Base-by-base conservation (phyloP, 2,113 vertebrate species). In the Galbula dea region DNA sequence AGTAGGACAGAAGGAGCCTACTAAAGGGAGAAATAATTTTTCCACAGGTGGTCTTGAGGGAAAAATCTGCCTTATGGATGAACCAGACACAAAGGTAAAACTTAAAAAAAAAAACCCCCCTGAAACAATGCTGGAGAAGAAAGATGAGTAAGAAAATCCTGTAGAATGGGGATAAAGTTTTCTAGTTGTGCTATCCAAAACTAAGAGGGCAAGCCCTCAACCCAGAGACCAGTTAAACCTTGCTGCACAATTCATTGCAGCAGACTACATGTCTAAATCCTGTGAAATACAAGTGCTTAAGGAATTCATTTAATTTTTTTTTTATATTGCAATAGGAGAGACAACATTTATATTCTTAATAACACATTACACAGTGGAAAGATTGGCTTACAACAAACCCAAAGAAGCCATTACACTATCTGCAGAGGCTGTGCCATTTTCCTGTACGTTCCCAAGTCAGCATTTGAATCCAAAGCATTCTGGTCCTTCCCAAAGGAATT, bases 401-500 rank as follows among this genome's bases (percentile, higher is more conserved):
- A 43, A 81, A 71, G 48, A 2, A 86, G 69, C 34, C 81, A 85
- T 72, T 52, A 73, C 22, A 52, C 39, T 26, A 62, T 71, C 75
- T 89, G 90, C 57, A 80, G 79, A 88, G 61, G 65, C 21, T 67
- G 82, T 77, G 72, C 68, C 82, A 45, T 36, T 89, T 88, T 79
- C 55, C 67, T 73, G 61, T 10, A 23, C 2, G 29, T 79, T 83
- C 83, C 67, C 93, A 88, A 54, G 46, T 29, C 75, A 71, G 15
- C 18, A 29, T 36, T 63, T 1, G 5, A 88, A 91, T 62, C 77
- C 78, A 80, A 89, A 90, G 79, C 69, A 78, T 37, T 83, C 76
- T 12, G 34, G 86, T 69, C 62, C 62, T 86, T 87, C 68, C 95
- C 89, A 57, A 87, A 88, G 77, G 79, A 93, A 91, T 73, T 90